A percentile compares a stretch with the other conserved stretches of the same genome.
Evolutionary conservation across 2,888 invertebrate genomes (phyloP).

Genomic region (Temnothorax ravouxi): DNA sequence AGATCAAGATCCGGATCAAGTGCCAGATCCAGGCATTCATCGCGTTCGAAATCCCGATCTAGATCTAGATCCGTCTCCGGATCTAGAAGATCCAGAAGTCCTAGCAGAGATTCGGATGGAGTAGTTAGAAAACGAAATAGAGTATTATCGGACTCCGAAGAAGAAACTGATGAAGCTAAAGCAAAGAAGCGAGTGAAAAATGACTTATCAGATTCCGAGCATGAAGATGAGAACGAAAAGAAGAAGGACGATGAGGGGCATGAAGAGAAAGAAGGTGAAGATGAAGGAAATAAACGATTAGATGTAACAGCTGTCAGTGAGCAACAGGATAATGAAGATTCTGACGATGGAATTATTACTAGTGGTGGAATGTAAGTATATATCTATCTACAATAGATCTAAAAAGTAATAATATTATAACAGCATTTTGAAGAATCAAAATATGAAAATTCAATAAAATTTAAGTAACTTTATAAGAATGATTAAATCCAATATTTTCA

Average conservation of each 20-base stretch:
- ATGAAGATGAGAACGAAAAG: slow-evolving; percentile 77
- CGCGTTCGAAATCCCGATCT: slow-evolving; percentile 73
- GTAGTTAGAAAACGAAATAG: slow-evolving; percentile 81
- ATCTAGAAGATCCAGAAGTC: slow-evolving; percentile 77
- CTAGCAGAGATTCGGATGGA: slow-evolving; percentile 78
- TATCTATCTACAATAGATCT: neutral
- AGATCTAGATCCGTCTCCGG: slow-evolving; percentile 75
- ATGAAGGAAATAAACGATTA: slow-evolving; percentile 86
- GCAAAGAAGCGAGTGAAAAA: slow-evolving; percentile 82
- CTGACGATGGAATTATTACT: slow-evolving; percentile 88
- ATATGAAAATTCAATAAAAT: too few relatives aligned
- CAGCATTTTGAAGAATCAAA: neutral
- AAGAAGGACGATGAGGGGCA: slow-evolving; percentile 79
- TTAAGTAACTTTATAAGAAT: too few relatives aligned
- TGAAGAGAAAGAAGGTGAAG: slow-evolving; percentile 72
- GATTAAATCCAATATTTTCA: slow-evolving; percentile 70
- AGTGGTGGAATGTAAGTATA: slow-evolving; percentile 74
- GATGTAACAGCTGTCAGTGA: slow-evolving; percentile 86
- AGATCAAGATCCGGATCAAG: slow-evolving; percentile 75
- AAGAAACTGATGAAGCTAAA: slow-evolving; percentile 85
- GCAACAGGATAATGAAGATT: slow-evolving; percentile 87
- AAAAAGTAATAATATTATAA: neutral
- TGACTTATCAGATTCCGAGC: slow-evolving; percentile 83
- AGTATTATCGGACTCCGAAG: slow-evolving; percentile 89
- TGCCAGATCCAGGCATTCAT: slow-evolving; percentile 76